phyloP scores from a whole-genome alignment of 64 coral and sea anemone genomes.

The Porites australiensis region DNA sequence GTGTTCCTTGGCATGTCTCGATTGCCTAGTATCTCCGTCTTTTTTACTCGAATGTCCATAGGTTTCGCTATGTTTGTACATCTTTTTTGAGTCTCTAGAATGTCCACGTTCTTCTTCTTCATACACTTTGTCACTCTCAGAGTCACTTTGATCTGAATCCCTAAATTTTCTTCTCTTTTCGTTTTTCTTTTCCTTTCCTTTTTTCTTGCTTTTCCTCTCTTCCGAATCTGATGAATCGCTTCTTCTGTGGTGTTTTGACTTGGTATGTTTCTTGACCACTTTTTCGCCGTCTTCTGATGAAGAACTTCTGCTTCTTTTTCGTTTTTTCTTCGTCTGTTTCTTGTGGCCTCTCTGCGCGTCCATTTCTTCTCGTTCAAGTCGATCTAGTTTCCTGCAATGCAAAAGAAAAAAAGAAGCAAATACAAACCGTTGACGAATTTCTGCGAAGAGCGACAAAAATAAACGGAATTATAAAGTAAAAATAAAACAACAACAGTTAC shows the following conservation, averaged over 20 bases:
- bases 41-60: neutral
- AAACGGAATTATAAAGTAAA: no score
- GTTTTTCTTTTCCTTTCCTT: constrained; percentile 29
- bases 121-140: neutral
- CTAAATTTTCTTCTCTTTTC: neutral
- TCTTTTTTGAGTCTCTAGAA: neutral
- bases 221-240: constrained; percentile 9
- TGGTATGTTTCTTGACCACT: constrained; percentile 1
- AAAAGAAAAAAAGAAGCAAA: neutral
- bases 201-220: constrained; percentile 26
- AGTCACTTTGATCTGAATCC: constrained; percentile 12
- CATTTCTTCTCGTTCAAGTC: constrained; percentile 83
- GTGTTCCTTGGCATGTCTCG: neutral
- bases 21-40: neutral
- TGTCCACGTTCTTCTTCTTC: constrained; percentile 17
- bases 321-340: constrained; percentile 85
- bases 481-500: neutral
- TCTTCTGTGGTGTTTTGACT: neutral
- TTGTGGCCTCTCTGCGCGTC: constrained; percentile 38
- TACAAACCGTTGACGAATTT: no score
- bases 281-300: constrained; percentile 9
- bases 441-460: no score
- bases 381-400: constrained; percentile 81
- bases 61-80: neutral
- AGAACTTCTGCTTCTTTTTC: neutral